Base-by-base conservation (phyloP, 2,888 invertebrate genomes). In the Laothoe populi region DNA sequence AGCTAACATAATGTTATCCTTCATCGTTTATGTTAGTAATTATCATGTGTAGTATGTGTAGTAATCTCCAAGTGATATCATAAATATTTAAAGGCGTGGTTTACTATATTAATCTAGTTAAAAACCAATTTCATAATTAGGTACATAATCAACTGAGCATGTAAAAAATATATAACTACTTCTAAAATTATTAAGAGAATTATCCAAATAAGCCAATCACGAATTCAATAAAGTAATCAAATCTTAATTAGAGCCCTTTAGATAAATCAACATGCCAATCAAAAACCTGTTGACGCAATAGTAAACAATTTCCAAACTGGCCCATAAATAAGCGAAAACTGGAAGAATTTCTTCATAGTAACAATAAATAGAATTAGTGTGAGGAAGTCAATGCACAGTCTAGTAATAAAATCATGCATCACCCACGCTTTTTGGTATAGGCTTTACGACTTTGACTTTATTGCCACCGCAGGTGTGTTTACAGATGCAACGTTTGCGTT, bases 401-500 rank as follows among this genome's bases (percentile, higher is more conserved):
- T 40, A 26, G 58, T 62, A 48, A 58, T 40, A 59, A 57, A 64
- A 48, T 62, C 46, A 60, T 57, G 57, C 46, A 46, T 46, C 61
- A 57, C 61, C 62, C 40, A 58, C 48, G 63, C 42, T 31, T 23
- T 63, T 38, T 40, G 49, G 31, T 23, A 60, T 49, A 48, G 40
- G 48, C 40, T 62, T 62, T 62, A 64, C 40, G 59, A 57, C 40
- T 60, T 53, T 13, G 40, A 35, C 40, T 62, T 59, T 62, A 62
- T 58, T 62, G 26, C 58, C 48, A 58, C 26, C 53, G 46, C 67
- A 66, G 68, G 66, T 68, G 64, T 66, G 46, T 65, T 53, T 63
- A 64, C 65, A 67, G 59, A 62, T 59, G 62, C 24, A 58, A 46
- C 59, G 64, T 64, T 69, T 66, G 64, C 57, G 62, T 64, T 48